Percentiles rank a stretch among this genome's conserved stretches.
Evolutionary conservation across 2,888 invertebrate genomes (phyloP).

Genomic region (Ashinkailepas kermadecensis): DNA sequence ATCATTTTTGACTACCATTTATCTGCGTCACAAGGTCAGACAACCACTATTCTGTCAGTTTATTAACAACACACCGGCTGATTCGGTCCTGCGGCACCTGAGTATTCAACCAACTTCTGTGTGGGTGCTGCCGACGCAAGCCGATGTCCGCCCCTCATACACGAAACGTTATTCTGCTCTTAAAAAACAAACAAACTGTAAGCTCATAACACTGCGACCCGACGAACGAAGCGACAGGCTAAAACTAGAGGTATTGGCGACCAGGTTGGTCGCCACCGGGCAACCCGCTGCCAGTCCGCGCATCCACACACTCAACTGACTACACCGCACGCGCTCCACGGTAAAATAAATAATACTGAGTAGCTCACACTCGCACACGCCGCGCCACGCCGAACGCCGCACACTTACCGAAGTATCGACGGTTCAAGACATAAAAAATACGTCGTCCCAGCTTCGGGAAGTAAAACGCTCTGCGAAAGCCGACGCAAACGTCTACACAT

Average conservation of each 20-base stretch:
- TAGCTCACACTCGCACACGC: not conserved
- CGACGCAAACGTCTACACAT: not conserved
- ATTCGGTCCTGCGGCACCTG: not conserved
- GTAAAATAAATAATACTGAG: constrained; percentile 19
- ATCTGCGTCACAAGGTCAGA: not conserved
- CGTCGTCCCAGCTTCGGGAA: not conserved
- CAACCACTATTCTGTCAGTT: not conserved
- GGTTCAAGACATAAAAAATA: not conserved
- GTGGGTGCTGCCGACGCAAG: not conserved
- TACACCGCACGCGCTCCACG: too few species aligned
- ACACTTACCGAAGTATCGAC: not conserved
- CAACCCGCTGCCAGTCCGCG: too few species aligned
- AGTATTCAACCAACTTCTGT: not conserved
- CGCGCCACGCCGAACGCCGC: not conserved
- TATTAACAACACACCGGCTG: not conserved
- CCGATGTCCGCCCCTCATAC: not conserved
- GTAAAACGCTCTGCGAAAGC: not conserved
- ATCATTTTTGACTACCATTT: too few species aligned
- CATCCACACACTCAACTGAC: too few species aligned
- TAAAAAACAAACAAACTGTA: constrained; percentile 1
- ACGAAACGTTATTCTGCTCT: constrained; percentile 5
- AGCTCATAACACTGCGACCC: not conserved
- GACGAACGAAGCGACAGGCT: not conserved
- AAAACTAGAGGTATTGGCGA: not conserved
- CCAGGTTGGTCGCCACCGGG: not conserved